Conservation (phyloP, 2,797 vertebrate species). For the Ctenosaura bakeri region DNA sequence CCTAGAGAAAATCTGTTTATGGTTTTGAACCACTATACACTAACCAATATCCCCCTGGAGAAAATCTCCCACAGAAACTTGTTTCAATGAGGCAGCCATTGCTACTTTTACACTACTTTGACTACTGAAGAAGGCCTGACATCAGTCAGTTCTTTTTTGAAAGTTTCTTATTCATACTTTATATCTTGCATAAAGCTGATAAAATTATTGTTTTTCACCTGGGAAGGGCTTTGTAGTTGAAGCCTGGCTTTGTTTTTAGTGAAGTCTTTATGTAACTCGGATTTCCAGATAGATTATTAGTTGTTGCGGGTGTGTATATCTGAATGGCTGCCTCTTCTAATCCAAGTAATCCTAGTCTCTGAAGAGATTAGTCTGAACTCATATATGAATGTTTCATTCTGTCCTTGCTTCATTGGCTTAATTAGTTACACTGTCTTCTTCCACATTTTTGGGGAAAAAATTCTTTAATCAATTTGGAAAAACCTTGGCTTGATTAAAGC, state of each 20-base stretch:
- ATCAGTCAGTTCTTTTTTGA: constrained; percentile 35
- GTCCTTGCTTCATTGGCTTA: constrained; percentile 44
- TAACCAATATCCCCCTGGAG: neutral
- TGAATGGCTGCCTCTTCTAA: constrained; percentile 62
- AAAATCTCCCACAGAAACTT: neutral
- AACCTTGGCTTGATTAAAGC: constrained; percentile 53
- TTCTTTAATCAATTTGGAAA: constrained; percentile 41
- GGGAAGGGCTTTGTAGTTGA: constrained; percentile 59
- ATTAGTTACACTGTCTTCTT: constrained; percentile 46
- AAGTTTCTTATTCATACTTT: constrained; percentile 61
- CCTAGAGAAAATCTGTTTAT: neutral
- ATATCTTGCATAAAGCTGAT: constrained; percentile 53
- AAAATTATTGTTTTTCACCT: constrained; percentile 49
- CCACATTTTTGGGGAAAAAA: constrained; percentile 26
- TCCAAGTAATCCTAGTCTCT: constrained; percentile 73
- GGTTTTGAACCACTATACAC: neutral
- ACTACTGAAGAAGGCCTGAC: constrained; percentile 43
- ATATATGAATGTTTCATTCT: constrained; percentile 41
- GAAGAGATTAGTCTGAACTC: constrained; percentile 61
- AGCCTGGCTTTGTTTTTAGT: constrained; percentile 50
- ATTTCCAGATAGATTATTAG: constrained; percentile 66
- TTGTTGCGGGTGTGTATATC: constrained; percentile 48
- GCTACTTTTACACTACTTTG: constrained; percentile 2
- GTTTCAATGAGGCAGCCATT: neutral
- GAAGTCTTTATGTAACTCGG: constrained; percentile 48